A percentile compares a stretch with the other conserved stretches of the same genome.
phyloP scores from a whole-genome alignment of 2,113 vertebrate genomes.

The Rhagologus leucostigma region DNA sequence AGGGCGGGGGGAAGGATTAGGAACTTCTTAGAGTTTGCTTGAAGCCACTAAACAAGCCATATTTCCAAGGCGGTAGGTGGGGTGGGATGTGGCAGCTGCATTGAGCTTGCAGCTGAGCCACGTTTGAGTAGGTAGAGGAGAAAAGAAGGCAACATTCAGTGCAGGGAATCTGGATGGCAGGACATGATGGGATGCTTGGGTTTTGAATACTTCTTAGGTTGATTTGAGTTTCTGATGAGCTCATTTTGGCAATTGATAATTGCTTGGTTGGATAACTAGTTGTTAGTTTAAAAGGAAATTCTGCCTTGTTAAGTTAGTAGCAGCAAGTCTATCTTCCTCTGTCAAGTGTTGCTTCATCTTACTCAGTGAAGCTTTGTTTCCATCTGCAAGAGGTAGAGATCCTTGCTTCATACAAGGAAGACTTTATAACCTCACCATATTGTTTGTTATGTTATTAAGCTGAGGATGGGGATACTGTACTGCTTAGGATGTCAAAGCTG shows the following conservation, averaged over 20 bases:
- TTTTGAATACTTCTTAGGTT: neutral
- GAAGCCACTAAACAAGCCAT: neutral
- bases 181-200: neutral
- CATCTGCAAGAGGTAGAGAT: neutral
- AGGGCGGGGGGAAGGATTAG: neutral
- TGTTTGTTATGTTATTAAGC: neutral
- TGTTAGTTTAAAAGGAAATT: neutral
- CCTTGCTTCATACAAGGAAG: neutral
- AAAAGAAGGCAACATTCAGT: neutral
- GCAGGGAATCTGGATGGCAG: neutral
- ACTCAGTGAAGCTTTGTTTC: neutral
- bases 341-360: neutral
- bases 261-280: neutral
- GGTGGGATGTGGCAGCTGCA: neutral
- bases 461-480: rapidly evolving
- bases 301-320: neutral
- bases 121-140: neutral
- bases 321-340: neutral
- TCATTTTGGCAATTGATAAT: neutral
- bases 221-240: neutral
- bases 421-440: neutral
- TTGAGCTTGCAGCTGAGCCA: neutral
- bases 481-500: neutral
- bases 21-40: neutral
- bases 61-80: neutral